phyloP scores from a whole-genome alignment of 2,113 vertebrate species.

The Aldabrachelys gigantea region DNA sequence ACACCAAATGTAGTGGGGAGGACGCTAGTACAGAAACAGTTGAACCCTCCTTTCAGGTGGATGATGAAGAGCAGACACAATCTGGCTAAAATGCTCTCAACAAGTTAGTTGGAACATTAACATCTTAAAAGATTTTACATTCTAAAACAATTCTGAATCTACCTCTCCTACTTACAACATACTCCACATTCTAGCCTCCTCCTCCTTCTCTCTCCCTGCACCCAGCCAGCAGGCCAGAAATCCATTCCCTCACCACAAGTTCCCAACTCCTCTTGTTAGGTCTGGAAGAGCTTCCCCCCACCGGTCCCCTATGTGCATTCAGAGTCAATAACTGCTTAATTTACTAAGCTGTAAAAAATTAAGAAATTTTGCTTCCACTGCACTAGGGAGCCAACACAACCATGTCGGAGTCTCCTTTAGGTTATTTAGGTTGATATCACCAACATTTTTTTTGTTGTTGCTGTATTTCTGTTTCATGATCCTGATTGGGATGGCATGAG shows the following conservation, averaged over 20 bases:
- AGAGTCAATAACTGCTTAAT: not conserved
- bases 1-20: not conserved
- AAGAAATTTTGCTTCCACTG: not conserved
- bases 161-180: too few relatives aligned
- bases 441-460: not conserved
- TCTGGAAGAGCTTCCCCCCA: rapidly evolving
- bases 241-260: not conserved
- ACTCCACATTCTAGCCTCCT: rapidly evolving
- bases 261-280: not conserved
- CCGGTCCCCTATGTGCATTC: not conserved
- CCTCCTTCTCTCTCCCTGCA: not conserved
- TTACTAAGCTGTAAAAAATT: not conserved
- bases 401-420: rapidly evolving
- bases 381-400: not conserved
- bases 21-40: not conserved
- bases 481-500: not conserved
- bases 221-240: not conserved
- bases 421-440: not conserved
- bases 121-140: not conserved
- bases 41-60: not conserved
- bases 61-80: not conserved
- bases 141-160: not conserved
- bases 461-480: not conserved
- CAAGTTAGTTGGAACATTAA: not conserved
- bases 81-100: not conserved